phyloP scores from a whole-genome alignment of 2,113 vertebrate species.

The Bambusicola thoracicus region DNA sequence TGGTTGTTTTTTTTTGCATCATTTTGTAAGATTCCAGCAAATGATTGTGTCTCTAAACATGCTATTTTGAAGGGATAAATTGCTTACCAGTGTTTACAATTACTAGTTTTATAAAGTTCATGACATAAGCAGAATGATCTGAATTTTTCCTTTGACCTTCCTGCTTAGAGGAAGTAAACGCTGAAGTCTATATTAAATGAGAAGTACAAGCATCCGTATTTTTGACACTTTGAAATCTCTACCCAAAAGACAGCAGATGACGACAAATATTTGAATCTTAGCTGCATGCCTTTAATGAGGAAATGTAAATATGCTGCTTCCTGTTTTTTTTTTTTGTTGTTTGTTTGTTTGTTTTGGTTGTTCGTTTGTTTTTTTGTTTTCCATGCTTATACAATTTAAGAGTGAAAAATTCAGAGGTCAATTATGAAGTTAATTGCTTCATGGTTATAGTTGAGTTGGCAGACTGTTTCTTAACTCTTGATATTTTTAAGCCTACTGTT shows the following conservation, averaged over 20 bases:
- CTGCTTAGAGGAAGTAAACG: background rate
- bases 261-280: background rate
- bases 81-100: background rate
- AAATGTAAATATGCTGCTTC: background rate
- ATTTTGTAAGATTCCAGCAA: background rate
- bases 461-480: background rate
- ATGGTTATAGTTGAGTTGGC: background rate
- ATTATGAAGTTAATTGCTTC: background rate
- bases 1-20: background rate
- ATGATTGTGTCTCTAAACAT: background rate
- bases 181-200: background rate
- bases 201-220: background rate
- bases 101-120: background rate
- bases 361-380: too few relatives aligned
- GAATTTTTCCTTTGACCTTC: background rate
- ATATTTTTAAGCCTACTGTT: background rate
- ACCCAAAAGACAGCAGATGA: background rate
- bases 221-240: background rate
- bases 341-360: too few relatives aligned
- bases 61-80: background rate
- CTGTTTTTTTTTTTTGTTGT: background rate
- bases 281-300: background rate
- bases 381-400: background rate
- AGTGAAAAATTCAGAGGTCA: background rate
- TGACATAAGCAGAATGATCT: background rate